phyloP scores from a whole-genome alignment of 2,113 vertebrate species.

The Pyrgilauda ruficollis region DNA sequence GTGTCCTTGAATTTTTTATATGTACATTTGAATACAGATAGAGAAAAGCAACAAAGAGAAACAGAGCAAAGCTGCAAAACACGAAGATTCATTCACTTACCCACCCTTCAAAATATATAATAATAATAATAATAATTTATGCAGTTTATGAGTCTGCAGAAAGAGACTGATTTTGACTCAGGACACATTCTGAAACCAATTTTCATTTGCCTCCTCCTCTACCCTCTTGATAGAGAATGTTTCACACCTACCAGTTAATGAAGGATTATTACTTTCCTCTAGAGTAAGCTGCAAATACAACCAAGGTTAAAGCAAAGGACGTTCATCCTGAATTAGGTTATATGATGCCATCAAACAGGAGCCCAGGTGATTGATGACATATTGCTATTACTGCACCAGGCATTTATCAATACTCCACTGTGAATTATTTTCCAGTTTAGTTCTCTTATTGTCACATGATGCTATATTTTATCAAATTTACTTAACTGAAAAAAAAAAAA shows the following conservation, averaged over 20 bases:
- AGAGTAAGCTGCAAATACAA: conserved; percentile 15
- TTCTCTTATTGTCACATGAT: conserved; percentile 30
- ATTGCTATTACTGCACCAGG: background rate
- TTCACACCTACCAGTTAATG: conserved; percentile 48
- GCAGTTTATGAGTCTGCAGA: conserved; percentile 20
- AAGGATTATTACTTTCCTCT: conserved; percentile 45
- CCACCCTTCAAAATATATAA: conserved; percentile 40
- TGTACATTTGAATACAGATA: background rate
- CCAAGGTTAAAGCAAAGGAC: conserved; percentile 53
- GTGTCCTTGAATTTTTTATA: conserved; percentile 46
- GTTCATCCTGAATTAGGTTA: conserved; percentile 37
- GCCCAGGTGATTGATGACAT: conserved; percentile 40
- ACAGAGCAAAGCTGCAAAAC: background rate
- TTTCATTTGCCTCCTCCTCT: conserved; percentile 12
- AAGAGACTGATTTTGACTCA: conserved; percentile 35
- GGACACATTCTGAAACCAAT: conserved; percentile 28
- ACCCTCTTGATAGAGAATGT: conserved; percentile 8
- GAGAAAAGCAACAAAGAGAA: background rate
- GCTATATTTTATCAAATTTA: conserved; percentile 34
- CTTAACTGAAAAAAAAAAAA: background rate
- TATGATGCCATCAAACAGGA: background rate
- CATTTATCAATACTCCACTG: conserved; percentile 55
- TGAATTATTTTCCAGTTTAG: conserved; percentile 44
- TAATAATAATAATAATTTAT: conserved; percentile 38
- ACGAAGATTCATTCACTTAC: background rate